Evolutionary conservation across 2,797 vertebrate species (phyloP).

Genomic region (Erithacus rubecula): DNA sequence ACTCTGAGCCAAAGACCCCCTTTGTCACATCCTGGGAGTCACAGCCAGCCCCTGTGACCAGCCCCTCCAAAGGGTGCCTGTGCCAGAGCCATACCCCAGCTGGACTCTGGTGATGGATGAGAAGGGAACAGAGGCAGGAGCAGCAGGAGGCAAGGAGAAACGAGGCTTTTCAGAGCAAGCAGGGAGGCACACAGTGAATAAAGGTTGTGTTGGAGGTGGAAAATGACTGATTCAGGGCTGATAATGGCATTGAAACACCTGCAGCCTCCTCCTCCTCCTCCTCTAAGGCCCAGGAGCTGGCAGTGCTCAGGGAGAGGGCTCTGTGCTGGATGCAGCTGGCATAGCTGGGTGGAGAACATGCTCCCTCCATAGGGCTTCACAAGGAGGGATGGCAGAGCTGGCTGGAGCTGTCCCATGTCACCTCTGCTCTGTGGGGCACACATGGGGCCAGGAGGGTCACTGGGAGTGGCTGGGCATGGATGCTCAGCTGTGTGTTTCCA

Average conservation of each 20-base stretch:
- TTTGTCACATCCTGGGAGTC: not conserved
- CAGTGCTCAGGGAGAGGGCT: not conserved
- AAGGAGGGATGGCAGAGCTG: not conserved
- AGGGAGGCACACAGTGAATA: not conserved
- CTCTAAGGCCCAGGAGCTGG: not conserved
- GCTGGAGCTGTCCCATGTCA: not conserved
- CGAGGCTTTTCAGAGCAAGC: not conserved
- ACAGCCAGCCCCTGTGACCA: not conserved
- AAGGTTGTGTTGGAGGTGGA: not conserved
- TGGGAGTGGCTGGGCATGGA: rapidly evolving
- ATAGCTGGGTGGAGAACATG: not conserved
- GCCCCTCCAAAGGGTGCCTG: not conserved
- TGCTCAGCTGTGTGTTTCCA: not conserved
- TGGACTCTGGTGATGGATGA: not conserved
- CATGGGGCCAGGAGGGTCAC: not conserved
- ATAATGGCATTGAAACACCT: not conserved
- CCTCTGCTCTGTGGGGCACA: not conserved
- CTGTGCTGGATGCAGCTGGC: not conserved
- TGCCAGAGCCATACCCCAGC: not conserved
- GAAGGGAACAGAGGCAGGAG: not conserved
- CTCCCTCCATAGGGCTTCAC: not conserved
- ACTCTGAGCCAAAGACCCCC: not conserved
- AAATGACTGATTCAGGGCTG: not conserved
- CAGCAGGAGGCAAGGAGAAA: not conserved
- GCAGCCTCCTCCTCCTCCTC: not conserved